These are phyloP conservation scores for Plebejus melissa DNA, from an alignment of 2,888 invertebrate genomes.

Conservation along the genomic window DNA sequence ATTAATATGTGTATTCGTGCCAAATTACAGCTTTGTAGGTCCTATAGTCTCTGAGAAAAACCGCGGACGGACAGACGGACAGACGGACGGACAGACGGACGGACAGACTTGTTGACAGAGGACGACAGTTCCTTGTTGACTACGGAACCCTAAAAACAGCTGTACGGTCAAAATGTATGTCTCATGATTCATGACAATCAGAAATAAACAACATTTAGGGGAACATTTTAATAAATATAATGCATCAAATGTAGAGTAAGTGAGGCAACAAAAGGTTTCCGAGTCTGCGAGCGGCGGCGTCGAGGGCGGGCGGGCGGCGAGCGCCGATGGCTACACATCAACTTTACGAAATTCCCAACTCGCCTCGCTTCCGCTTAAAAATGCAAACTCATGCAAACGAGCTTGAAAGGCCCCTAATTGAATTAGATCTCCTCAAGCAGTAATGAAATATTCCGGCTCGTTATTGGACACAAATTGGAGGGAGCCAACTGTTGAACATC, in stretches of 20 bases:
- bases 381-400: conserved; percentile 78
- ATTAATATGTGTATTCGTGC: too few relatives aligned
- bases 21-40: too few relatives aligned
- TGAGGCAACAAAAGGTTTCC: conserved; percentile 20
- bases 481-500: conserved; percentile 60
- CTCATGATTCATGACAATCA: not conserved
- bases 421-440: conserved; percentile 67
- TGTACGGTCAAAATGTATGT: not conserved
- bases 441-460: conserved; percentile 60
- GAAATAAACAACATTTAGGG: conserved; percentile 1
- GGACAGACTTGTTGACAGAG: too few relatives aligned
- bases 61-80: too few relatives aligned
- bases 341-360: conserved; percentile 52
- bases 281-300: not conserved
- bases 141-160: too few relatives aligned
- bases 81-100: too few relatives aligned
- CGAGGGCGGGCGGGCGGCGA: not conserved
- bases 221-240: not conserved
- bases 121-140: too few relatives aligned
- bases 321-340: conserved; percentile 39
- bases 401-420: conserved; percentile 64
- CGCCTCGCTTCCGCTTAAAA: conserved; percentile 63
- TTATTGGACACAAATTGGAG: conserved; percentile 65
- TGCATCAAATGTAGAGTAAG: not conserved
- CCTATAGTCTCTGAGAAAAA: too few relatives aligned